Evolutionary conservation across 2,888 invertebrate species (phyloP), one percentile per base, ranked within the genome.

Genomic region (Erannis defoliaria): DNA sequence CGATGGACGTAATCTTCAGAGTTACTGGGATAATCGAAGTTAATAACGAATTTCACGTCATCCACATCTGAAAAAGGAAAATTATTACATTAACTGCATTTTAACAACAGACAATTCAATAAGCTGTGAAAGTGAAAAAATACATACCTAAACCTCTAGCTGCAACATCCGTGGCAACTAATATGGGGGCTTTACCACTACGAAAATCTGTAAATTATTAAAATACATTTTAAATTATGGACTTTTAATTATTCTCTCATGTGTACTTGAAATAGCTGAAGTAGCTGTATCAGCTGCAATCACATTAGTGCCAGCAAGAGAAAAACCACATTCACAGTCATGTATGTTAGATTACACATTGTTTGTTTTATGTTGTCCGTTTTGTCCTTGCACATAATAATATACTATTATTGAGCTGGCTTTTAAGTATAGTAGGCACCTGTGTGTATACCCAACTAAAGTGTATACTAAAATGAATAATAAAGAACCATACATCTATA

Each of bases 141-240:
- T 12, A 66, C 96, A 90, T 94, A 98, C 98, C 98, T 94, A 98
- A 94, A 78, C 98, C 98, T 84, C 98, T 94, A 51, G 98, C 98
- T 62, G 98, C 98, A 70, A 98, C 98, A 90, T 98, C 98, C 40
- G 98, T 98, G 70, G 98, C 98, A 68, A 98, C 97, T 76, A 98
- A 94, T 86, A 98, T 98, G 57, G 97, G 97, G 65, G 96, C 96
- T 90, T 96, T 96, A 68, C 97, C 97, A 86, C 95, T 94, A 83
- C 97, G 94, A 91, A 97, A 97, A 94, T 97, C 97, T 97, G 93
- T 72, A 94, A 94, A 56, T 72, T 68, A 71, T 70, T 66, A 64
- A 65, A 67, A 5, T 35, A 42, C 6, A 40, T 56, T 18, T 9
- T 21, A 6, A 16, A 5, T 18, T 14, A 42, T 33, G 19, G 23